Evolutionary conservation across 2,888 invertebrate genomes (phyloP).

Genomic region (Trichopria drosophilae): DNA sequence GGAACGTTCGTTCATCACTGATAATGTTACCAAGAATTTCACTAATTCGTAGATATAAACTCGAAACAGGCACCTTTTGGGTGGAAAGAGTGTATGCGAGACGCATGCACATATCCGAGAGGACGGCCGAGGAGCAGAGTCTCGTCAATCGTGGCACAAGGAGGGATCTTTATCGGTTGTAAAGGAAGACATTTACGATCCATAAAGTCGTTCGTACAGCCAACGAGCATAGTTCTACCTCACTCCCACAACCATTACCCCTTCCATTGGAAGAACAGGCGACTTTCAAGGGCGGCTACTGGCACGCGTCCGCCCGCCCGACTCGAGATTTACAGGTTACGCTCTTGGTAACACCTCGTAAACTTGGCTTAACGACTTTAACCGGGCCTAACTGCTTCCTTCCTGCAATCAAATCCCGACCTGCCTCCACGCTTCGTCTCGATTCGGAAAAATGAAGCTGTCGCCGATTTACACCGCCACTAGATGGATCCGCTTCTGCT

Average conservation of each 20-base stretch:
- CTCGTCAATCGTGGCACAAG: constrained; percentile 32
- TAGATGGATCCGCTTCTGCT: too few species aligned
- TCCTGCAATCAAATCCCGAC: constrained; percentile 58
- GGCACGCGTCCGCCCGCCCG: constrained; percentile 54
- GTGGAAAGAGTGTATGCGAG: background rate
- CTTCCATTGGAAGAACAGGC: constrained; percentile 34
- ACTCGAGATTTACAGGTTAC: constrained; percentile 58
- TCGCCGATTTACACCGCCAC: too few species aligned
- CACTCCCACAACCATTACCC: constrained; percentile 42
- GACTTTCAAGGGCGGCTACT: constrained; percentile 55
- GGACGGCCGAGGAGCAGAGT: background rate
- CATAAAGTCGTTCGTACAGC: constrained; percentile 56
- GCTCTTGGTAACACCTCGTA: constrained; percentile 59
- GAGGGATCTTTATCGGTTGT: constrained; percentile 58
- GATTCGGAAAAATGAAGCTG: too few species aligned
- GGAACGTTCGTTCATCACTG: too few species aligned
- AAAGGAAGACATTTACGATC: constrained; percentile 60
- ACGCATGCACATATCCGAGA: background rate
- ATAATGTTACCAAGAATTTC: too few species aligned
- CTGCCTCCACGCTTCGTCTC: too few species aligned
- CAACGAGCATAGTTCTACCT: constrained; percentile 47
- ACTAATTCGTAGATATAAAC: too few species aligned
- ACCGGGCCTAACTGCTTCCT: constrained; percentile 60
- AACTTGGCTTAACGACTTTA: constrained; percentile 59
- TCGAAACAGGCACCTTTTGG: too few species aligned